Evolutionary conservation across 2,113 vertebrate species (phyloP).

Genomic region (Eira barbara): DNA sequence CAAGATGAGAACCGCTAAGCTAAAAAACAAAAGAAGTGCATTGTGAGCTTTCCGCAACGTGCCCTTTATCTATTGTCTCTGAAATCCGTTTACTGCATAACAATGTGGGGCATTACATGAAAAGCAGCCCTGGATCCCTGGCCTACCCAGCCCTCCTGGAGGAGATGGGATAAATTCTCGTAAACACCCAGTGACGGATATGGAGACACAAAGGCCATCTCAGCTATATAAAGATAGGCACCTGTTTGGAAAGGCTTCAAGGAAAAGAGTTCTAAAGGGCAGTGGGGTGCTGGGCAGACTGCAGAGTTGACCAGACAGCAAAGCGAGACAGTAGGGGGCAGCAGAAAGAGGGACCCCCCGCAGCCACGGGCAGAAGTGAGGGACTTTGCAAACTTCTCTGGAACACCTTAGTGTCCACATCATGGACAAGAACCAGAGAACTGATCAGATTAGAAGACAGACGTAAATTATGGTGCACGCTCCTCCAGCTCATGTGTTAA

Average conservation of each 20-base stretch:
- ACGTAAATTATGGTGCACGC: not conserved
- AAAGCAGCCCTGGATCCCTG: not conserved
- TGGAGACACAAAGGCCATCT: constrained; percentile 37
- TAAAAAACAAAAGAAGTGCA: not conserved
- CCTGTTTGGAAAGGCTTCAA: constrained; percentile 23
- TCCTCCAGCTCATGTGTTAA: not conserved
- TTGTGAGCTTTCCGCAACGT: not conserved
- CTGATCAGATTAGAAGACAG: not conserved
- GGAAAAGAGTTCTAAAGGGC: constrained; percentile 32
- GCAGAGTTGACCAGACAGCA: not conserved
- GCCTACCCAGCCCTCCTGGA: not conserved
- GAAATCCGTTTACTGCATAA: not conserved
- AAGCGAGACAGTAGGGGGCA: not conserved
- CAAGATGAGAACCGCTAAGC: not conserved
- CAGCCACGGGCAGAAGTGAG: not conserved
- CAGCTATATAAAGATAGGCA: constrained; percentile 32
- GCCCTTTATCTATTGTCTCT: not conserved
- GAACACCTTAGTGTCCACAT: not conserved
- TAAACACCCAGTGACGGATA: not conserved
- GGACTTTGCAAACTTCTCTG: not conserved
- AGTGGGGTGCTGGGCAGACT: not conserved
- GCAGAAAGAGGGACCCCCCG: not conserved
- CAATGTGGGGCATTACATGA: not conserved
- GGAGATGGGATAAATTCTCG: not conserved
- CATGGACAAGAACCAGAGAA: not conserved